Conservation (phyloP, 2,113 vertebrate genomes). For the Copsychus sechellarum region DNA sequence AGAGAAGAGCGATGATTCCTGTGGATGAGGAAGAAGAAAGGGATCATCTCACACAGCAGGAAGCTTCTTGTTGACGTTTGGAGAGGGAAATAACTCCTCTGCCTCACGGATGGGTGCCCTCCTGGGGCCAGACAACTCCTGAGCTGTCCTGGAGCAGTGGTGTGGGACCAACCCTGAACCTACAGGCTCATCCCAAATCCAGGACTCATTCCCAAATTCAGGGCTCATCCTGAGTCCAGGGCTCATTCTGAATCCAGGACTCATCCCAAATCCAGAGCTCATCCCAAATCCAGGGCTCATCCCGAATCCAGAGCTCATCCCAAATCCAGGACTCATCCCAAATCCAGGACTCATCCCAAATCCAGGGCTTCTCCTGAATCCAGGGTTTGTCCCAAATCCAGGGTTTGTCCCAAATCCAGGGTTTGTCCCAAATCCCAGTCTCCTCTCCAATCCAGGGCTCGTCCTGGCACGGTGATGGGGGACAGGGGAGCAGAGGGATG, state of each 20-base stretch:
- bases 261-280: not conserved
- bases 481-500: no score
- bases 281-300: not conserved
- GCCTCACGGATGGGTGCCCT: not conserved
- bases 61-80: not conserved
- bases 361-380: not conserved
- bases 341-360: not conserved
- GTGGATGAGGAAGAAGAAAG: not conserved
- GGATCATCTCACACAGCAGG: constrained; percentile 30
- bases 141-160: accelerated
- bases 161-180: accelerated
- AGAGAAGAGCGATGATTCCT: constrained; percentile 34
- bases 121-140: not conserved
- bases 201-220: not conserved
- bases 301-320: not conserved
- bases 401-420: not conserved
- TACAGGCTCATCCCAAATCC: not conserved
- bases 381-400: not conserved
- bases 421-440: not conserved
- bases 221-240: not conserved
- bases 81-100: not conserved
- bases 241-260: not conserved
- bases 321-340: not conserved
- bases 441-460: not conserved
- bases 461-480: accelerated